phyloP scores from a whole-genome alignment of 2,113 vertebrate genomes.

The Cochlearius cochlearius region DNA sequence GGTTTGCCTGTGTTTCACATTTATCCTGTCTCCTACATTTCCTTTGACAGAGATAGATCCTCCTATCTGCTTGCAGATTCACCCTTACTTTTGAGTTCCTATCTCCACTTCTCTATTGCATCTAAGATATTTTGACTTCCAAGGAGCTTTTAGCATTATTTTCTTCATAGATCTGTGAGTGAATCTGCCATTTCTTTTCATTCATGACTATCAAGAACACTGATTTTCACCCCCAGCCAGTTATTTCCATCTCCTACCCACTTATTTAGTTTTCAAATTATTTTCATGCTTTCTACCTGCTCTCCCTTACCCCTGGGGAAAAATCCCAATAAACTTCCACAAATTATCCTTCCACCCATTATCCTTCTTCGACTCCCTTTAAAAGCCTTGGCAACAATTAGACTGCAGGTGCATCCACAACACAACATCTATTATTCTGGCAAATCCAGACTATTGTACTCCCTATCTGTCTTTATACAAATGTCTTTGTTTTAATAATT shows the following conservation, averaged over 20 bases:
- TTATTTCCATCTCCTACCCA: neutral
- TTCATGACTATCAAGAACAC: neutral
- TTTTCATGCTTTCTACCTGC: neutral
- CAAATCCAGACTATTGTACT: neutral
- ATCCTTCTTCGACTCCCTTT: neutral
- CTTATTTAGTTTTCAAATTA: neutral
- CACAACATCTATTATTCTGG: neutral
- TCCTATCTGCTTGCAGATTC: neutral
- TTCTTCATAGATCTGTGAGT: neutral
- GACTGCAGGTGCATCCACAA: neutral
- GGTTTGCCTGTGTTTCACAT: neutral
- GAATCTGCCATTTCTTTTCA: neutral
- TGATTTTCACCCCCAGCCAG: neutral
- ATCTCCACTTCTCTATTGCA: neutral
- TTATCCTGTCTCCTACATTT: neutral
- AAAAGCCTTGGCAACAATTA: neutral
- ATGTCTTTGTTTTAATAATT: neutral
- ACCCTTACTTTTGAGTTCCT: neutral
- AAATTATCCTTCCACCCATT: neutral
- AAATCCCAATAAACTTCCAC: neutral
- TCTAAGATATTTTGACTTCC: neutral
- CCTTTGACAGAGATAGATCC: neutral
- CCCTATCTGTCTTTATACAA: neutral
- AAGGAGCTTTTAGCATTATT: neutral
- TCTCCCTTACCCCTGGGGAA: neutral